These are phyloP conservation scores for Philopotamus ludificatus DNA, from an alignment of 1,140 invertebrate species.

Conservation along the genomic window DNA sequence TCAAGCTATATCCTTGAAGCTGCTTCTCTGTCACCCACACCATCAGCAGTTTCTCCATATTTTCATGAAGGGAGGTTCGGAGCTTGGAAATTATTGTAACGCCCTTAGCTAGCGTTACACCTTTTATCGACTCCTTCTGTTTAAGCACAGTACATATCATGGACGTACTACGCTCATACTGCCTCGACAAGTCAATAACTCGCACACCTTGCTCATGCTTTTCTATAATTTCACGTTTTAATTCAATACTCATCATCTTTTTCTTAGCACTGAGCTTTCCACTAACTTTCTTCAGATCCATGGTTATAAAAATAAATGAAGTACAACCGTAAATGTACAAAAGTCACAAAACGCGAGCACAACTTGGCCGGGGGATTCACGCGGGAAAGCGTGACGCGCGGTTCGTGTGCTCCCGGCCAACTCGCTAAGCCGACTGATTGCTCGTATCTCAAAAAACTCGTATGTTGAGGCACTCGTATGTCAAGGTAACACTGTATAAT, in stretches of 20 bases:
- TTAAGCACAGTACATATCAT: constrained; percentile 26
- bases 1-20: constrained; percentile 31
- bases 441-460: no score
- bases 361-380: no score
- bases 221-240: constrained; percentile 39
- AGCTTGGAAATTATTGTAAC: constrained; percentile 33
- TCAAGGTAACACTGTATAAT: no score
- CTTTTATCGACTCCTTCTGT: constrained; percentile 34
- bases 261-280: no score
- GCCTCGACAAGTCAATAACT: constrained; percentile 38
- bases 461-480: no score
- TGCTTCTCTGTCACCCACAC: constrained; percentile 38
- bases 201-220: constrained; percentile 39
- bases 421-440: no score
- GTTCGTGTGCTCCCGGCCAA: no score
- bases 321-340: no score
- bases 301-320: no score
- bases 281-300: no score
- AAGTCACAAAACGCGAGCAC: no score
- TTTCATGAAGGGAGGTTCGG: constrained; percentile 27
- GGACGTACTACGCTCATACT: constrained; percentile 31
- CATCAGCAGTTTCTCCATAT: constrained; percentile 38
- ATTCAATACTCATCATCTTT: constrained; percentile 27
- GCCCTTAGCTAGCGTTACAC: constrained; percentile 30
- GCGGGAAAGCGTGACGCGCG: no score